Conservation (phyloP, 2,888 invertebrate genomes). For the Morpho deidamia region DNA sequence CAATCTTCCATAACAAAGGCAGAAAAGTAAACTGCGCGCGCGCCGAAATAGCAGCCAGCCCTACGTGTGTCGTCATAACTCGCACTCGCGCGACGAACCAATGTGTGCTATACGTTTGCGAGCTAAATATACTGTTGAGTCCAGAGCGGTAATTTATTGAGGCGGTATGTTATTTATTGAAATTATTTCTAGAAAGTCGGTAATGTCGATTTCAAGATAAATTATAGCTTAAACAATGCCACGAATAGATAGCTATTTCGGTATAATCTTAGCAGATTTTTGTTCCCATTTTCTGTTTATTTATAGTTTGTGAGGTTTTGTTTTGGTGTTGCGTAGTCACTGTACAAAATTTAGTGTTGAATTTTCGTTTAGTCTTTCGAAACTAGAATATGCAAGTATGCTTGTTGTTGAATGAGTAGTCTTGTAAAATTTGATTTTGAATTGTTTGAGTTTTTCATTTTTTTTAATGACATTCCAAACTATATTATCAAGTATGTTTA, state of each 20-base stretch:
- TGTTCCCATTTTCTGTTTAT: too few species aligned
- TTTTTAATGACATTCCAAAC: too few species aligned
- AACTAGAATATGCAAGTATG: too few species aligned
- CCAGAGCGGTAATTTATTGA: constrained; percentile 31
- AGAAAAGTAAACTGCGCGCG: constrained; percentile 51
- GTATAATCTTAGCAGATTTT: not conserved
- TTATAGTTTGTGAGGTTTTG: too few species aligned
- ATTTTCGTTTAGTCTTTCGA: too few species aligned
- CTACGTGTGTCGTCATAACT: constrained; percentile 34
- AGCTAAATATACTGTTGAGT: constrained; percentile 41
- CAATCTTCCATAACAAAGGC: constrained; percentile 25
- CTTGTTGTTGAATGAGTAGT: too few species aligned
- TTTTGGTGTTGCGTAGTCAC: too few species aligned
- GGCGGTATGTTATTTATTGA: constrained; percentile 30
- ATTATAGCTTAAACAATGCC: not conserved
- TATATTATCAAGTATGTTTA: too few species aligned
- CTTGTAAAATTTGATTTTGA: too few species aligned
- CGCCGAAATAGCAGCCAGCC: constrained; percentile 47
- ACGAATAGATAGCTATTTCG: not conserved
- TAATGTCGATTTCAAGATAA: constrained; percentile 3
- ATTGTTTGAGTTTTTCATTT: too few species aligned
- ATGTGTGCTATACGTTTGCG: constrained; percentile 11
- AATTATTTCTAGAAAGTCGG: constrained; percentile 12
- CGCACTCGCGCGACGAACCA: constrained; percentile 15
- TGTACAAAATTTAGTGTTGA: too few species aligned